Base-by-base conservation (phyloP, 2,888 invertebrate genomes). In the Stictocephala bisonia region DNA sequence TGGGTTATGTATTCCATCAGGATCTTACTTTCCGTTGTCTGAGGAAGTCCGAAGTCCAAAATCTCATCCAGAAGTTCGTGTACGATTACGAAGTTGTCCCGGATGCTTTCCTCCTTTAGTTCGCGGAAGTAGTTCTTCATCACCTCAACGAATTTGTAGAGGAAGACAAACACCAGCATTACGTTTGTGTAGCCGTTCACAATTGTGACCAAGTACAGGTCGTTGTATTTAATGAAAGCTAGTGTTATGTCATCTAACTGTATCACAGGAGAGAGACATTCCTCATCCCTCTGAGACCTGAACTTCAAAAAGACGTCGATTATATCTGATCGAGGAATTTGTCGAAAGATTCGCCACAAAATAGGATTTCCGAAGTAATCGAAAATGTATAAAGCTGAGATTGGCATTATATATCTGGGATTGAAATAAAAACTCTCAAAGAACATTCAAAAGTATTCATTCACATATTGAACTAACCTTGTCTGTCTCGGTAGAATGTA, bases 51-150 rank as follows among this genome's bases (percentile, higher is more conserved):
- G 83, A 90, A 90, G 81, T 90, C 90, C 83, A 90, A 86, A 69
- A 90, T 84, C 81, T 91, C 90, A 82, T 90, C 90, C 77, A 90
- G 79, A 35, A 90, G 81, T 81, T 90, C 90, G 83, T 90, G 91
- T 69, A 90, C 88, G 35, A 90, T 85, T 11, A 91, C 90, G 84
- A 90, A 91, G 81, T 90, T 90, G 81, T 90, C 90, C 48, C 90
- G 83, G 77, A 91, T 88, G 78, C 89, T 89, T 81, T 91, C 90
- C 80, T 90, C 90, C 81, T 91, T 89, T 53, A 89, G 80, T 80
- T 89, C 89, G 81, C 90, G 90, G 81, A 90, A 90, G 80, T 90
- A 90, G 79, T 90, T 89, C 69, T 84, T 84, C 83, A 90, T 89
- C 3, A 86, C 85, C 81, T 88, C 86, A n/a, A 89, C 88, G 76